phyloP scores from a whole-genome alignment of 2,888 invertebrate species.

The Sphinx pinastri region DNA sequence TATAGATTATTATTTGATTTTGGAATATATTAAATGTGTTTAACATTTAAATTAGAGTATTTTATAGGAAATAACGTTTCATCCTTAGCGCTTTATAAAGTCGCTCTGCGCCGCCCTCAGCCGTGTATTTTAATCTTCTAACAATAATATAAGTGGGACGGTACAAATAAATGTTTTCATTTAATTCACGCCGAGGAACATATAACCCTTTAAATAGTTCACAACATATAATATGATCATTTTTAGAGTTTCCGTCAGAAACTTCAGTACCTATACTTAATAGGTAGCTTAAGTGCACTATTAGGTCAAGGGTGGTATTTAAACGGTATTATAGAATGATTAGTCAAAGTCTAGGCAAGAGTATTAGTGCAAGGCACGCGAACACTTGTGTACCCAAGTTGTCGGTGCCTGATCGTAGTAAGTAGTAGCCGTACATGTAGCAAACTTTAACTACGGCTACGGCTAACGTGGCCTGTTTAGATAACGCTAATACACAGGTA shows the following conservation, averaged over 20 bases:
- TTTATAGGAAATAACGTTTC: too few species aligned
- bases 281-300: constrained; percentile 48
- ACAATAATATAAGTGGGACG: too few species aligned
- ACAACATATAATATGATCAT: not conserved
- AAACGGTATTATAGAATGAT: constrained; percentile 62
- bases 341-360: constrained; percentile 63
- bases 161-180: too few species aligned
- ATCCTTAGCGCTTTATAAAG: too few species aligned
- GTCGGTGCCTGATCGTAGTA: constrained; percentile 2
- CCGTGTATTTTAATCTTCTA: too few species aligned
- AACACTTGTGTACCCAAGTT: constrained; percentile 39
- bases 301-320: constrained; percentile 67
- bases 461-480: not conserved
- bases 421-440: not conserved
- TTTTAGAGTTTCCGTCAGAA: not conserved
- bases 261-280: not conserved
- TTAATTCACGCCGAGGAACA: too few species aligned
- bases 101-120: too few species aligned
- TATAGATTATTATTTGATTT: too few species aligned
- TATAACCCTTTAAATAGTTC: not conserved
- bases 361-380: constrained; percentile 66
- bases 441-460: constrained; percentile 5
- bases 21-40: too few species aligned
- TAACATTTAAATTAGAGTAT: too few species aligned
- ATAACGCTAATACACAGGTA: constrained; percentile 8